Conservation (phyloP, 2,888 invertebrate genomes). For the Entomobrya proxima region DNA sequence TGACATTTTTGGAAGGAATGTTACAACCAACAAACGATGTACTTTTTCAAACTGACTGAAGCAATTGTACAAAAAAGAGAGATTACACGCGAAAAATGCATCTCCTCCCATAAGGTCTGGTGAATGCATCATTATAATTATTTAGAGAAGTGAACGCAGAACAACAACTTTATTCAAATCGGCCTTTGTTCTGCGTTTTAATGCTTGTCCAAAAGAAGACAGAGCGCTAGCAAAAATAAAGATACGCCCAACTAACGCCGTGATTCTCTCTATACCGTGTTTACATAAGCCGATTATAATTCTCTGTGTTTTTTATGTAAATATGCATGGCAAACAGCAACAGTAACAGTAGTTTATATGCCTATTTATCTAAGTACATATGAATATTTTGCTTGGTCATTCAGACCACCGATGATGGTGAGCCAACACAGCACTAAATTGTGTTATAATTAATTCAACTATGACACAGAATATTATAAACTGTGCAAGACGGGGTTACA, state of each 20-base stretch:
- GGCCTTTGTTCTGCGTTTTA: slow-evolving; percentile 8
- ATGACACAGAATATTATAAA: slow-evolving; percentile 24
- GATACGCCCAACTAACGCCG: slow-evolving; percentile 61
- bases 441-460: slow-evolving; percentile 57
- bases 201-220: background rate
- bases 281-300: slow-evolving; percentile 65
- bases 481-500: no score
- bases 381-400: slow-evolving; percentile 27
- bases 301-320: slow-evolving; percentile 21
- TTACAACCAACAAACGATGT: background rate
- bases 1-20: background rate
- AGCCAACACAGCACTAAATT: slow-evolving; percentile 56
- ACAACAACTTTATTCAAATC: background rate
- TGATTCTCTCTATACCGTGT: slow-evolving; percentile 39
- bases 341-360: background rate
- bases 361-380: background rate
- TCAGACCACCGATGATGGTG: slow-evolving; percentile 24
- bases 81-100: slow-evolving; percentile 1
- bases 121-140: background rate
- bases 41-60: background rate
- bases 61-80: background rate
- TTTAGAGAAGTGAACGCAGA: background rate
- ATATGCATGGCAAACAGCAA: background rate
- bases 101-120: background rate
- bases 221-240: slow-evolving; percentile 1